These are phyloP conservation scores for Microplitis manilae DNA, from an alignment of 2,888 invertebrate genomes.

Conservation along the genomic window DNA sequence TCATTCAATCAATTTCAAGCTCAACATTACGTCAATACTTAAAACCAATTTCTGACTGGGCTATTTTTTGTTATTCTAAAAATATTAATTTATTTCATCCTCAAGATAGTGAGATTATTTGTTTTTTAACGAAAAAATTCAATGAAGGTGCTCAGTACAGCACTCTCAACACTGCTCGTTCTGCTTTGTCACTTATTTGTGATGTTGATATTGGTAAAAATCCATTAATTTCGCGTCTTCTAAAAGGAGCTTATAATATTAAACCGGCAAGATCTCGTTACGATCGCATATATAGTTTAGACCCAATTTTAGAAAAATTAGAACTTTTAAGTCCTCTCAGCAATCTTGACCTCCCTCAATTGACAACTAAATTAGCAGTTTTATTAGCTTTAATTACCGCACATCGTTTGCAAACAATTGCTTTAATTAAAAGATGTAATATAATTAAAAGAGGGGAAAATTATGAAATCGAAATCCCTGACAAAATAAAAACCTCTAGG, in stretches of 20 bases:
- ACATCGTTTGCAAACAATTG: conserved; percentile 2
- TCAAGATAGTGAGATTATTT: no score
- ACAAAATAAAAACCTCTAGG: no score
- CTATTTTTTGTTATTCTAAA: no score
- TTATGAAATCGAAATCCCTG: conserved; percentile 32
- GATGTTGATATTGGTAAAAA: no score
- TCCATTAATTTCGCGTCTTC: background rate
- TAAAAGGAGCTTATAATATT: conserved; percentile 28
- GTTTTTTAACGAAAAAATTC: no score
- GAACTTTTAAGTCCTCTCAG: conserved; percentile 10
- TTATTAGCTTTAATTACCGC: conserved; percentile 18
- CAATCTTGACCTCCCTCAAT: background rate
- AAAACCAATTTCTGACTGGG: no score
- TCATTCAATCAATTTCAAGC: no score
- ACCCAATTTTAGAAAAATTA: conserved; percentile 14
- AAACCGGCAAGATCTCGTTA: conserved; percentile 25
- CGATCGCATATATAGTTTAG: conserved; percentile 23
- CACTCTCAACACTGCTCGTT: no score
- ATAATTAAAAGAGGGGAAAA: conserved; percentile 5
- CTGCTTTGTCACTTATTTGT: no score
- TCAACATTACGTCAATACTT: no score
- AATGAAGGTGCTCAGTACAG: no score
- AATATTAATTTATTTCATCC: no score
- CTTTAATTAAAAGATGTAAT: conserved; percentile 25
- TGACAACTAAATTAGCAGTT: conserved; percentile 18